Evolutionary conservation across 2,113 vertebrate genomes (phyloP).

Genomic region (Sturnus vulgaris): DNA sequence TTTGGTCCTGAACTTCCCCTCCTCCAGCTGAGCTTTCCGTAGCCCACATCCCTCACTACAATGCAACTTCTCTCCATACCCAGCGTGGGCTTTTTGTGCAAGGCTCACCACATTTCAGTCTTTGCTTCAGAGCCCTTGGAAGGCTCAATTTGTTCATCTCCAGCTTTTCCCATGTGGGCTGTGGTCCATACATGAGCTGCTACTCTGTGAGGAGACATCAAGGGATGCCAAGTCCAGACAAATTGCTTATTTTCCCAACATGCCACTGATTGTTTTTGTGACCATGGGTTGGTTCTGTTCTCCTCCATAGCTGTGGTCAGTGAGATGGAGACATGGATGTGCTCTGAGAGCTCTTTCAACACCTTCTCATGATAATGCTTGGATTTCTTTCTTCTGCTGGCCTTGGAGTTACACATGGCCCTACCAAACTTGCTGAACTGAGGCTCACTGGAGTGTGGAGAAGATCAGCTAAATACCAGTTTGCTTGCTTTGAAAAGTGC

Average conservation of each 20-base stretch:
- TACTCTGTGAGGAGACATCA: not conserved
- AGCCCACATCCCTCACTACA: not conserved
- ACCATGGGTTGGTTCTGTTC: not conserved
- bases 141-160: not conserved
- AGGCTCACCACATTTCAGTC: not conserved
- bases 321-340: fast-evolving
- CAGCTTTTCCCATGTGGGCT: not conserved
- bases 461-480: not conserved
- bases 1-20: fast-evolving
- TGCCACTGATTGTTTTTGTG: not conserved
- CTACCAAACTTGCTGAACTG: not conserved
- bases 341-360: not conserved
- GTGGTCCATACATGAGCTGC: fast-evolving
- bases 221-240: not conserved
- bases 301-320: fast-evolving
- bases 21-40: not conserved
- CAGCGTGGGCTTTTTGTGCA: fast-evolving
- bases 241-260: not conserved
- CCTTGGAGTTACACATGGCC: not conserved
- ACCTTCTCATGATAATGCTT: fast-evolving
- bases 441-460: not conserved
- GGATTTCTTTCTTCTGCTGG: not conserved
- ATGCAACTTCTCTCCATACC: not conserved
- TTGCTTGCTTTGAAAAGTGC: not conserved
- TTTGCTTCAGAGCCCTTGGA: not conserved